Evolutionary conservation across 2,113 vertebrate species (phyloP).

Genomic region (Archilochus colubris): DNA sequence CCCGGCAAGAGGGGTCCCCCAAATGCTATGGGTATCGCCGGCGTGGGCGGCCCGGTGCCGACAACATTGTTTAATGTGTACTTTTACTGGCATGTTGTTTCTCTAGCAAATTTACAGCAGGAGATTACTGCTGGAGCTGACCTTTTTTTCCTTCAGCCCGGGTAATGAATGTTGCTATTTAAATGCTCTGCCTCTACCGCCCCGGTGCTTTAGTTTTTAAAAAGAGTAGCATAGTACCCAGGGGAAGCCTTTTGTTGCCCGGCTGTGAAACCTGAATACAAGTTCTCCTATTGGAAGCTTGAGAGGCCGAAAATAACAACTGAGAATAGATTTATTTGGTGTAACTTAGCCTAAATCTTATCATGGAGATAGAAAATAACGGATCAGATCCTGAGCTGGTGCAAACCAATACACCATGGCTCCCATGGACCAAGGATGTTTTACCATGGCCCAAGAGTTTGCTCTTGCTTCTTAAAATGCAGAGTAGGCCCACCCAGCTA

Average conservation of each 20-base stretch:
- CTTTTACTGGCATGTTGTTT: not conserved
- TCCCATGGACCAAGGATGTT: not conserved
- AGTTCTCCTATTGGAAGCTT: not conserved
- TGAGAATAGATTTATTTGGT: not conserved
- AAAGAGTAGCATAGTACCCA: not conserved
- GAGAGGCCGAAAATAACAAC: conserved; percentile 2
- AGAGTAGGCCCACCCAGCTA: not conserved
- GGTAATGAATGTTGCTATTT: conserved; percentile 27
- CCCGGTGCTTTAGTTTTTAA: not conserved
- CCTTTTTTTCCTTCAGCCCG: not conserved
- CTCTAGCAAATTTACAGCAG: conserved; percentile 22
- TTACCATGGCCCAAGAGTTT: not conserved
- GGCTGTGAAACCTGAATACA: conserved; percentile 23
- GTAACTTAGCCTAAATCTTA: not conserved
- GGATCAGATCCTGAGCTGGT: not conserved
- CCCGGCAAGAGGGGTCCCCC: not conserved
- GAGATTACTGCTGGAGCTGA: conserved; percentile 1
- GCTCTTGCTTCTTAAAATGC: not conserved
- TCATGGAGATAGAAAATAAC: not conserved
- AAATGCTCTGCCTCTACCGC: not conserved
- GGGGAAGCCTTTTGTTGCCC: conserved; percentile 31
- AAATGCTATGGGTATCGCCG: accelerated
- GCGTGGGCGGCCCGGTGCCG: not conserved
- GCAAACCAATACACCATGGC: not conserved
- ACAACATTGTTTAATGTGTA: not conserved